Evolutionary conservation across 1,140 invertebrate genomes (phyloP).

Genomic region (Drosophila lowei): DNA sequence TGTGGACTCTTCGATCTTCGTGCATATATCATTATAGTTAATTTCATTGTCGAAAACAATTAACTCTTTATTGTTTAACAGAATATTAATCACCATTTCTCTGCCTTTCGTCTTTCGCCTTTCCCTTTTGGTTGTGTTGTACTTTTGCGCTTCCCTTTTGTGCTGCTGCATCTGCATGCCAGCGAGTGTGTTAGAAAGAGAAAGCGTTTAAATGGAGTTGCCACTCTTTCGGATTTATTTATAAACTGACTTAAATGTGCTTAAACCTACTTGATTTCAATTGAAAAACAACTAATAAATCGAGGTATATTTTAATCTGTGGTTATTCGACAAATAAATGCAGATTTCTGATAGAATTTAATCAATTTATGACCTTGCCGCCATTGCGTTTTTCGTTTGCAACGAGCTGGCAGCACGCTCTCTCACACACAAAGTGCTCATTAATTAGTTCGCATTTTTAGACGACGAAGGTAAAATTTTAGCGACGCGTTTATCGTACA

Average conservation of each 20-base stretch:
- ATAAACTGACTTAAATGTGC: background rate
- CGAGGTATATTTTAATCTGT: background rate
- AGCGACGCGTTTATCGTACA: conserved; percentile 66
- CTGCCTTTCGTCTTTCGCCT: conserved; percentile 6
- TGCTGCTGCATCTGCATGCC: conserved; percentile 8
- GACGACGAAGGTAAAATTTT: conserved; percentile 77
- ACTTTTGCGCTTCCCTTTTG: conserved; percentile 36
- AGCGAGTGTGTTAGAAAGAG: conserved; percentile 47
- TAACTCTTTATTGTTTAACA: conserved; percentile 65
- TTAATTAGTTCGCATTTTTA: conserved; percentile 81
- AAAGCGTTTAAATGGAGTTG: conserved; percentile 55
- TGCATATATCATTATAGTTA: conserved; percentile 33
- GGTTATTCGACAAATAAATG: background rate
- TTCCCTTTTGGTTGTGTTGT: conserved; percentile 29
- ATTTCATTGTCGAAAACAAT: conserved; percentile 18
- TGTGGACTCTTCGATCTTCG: conserved; percentile 36
- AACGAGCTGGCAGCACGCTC: conserved; percentile 57
- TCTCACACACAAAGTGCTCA: conserved; percentile 69
- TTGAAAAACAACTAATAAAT: background rate
- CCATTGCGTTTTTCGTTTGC: conserved; percentile 51
- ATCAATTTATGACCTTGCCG: conserved; percentile 40
- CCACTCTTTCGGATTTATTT: conserved; percentile 7
- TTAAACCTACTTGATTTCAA: conserved; percentile 12
- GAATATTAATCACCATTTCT: conserved; percentile 69
- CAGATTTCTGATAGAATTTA: background rate